Base-by-base conservation (phyloP, 1,140 invertebrate genomes). In the Brachionus manjavacas region DNA sequence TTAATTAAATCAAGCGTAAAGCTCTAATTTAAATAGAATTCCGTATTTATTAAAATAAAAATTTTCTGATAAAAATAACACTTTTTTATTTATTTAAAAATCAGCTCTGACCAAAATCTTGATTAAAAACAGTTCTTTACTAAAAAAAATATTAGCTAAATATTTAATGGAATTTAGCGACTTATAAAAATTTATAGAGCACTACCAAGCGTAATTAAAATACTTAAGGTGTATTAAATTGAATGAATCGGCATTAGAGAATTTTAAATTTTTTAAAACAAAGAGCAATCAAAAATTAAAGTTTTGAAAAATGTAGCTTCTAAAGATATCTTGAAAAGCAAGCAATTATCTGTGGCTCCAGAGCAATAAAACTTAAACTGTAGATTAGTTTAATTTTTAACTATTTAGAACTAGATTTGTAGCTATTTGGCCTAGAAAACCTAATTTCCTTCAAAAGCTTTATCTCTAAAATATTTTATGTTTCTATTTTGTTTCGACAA, bases 351-450 rank as follows among this genome's bases (percentile, higher is more conserved):
- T 20, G 2, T 60, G 16, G 52, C 52, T 55, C 52, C 52, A 60
- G 52, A 60, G 52, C 52, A 60, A 60, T 60, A 60, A 60, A 60
- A 60, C 52, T 60, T 60, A 60, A 60, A 60, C 52, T 60, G 52
- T 60, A 60, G 52, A 60, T 60, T 60, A 60, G 43, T n/a, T 46
- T 46, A 46, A 60, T 23, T 20, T 9, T 60, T 60, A 20, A 60
- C 52, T 60, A 60, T 60, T 60, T 60, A 60, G 52, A 60, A 60
- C 52, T 60, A 20, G n/a, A 60, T 60, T 60, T 60, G 52, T 60
- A 60, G 20, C 20, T 60, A 60, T 60, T 25, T 60, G 52, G 52
- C 52, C 52, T 60, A 60, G 52, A 60, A 60, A 60, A 60, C 52
- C 52, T 60, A 60, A 60, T 60, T 60, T 60, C 52, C 52, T 60